Evolutionary conservation across 1,140 invertebrate genomes (phyloP).

Genomic region (Neotoxoptera formosana): DNA sequence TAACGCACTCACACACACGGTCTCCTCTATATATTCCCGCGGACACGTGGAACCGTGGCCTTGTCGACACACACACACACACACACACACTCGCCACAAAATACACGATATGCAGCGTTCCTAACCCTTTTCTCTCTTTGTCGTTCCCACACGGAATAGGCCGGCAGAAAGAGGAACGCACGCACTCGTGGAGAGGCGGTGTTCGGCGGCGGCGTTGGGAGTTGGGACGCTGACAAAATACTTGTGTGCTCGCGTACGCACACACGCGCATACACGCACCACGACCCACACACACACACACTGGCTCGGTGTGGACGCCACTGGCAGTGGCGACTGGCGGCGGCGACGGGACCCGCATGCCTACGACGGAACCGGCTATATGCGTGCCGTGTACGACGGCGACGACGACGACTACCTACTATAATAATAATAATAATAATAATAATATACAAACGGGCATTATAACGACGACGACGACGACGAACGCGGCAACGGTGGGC

Average conservation of each 20-base stretch:
- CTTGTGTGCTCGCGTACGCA: neutral
- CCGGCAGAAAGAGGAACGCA: neutral
- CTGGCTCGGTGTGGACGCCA: conserved; percentile 25
- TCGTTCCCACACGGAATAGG: conserved; percentile 20
- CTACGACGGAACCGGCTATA: conserved; percentile 32
- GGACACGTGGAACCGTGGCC: conserved; percentile 46
- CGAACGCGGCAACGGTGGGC: conserved; percentile 29
- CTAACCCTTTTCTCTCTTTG: conserved; percentile 45
- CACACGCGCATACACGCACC: too few species aligned
- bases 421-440: conserved; percentile 16
- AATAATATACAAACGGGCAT: conserved; percentile 13
- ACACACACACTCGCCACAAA: neutral
- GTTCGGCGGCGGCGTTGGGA: neutral
- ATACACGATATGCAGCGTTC: neutral
- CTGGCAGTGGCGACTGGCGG: neutral
- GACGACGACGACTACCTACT: neutral
- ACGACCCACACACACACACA: neutral
- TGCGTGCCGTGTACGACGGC: neutral
- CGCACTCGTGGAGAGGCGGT: neutral
- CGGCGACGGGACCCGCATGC: conserved; percentile 37
- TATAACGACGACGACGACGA: neutral
- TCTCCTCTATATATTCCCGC: neutral
- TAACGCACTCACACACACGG: neutral
- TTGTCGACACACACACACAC: neutral
- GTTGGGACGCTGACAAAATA: conserved; percentile 55